Conservation (phyloP, 2,797 vertebrate species). For the Tapirus indicus region DNA sequence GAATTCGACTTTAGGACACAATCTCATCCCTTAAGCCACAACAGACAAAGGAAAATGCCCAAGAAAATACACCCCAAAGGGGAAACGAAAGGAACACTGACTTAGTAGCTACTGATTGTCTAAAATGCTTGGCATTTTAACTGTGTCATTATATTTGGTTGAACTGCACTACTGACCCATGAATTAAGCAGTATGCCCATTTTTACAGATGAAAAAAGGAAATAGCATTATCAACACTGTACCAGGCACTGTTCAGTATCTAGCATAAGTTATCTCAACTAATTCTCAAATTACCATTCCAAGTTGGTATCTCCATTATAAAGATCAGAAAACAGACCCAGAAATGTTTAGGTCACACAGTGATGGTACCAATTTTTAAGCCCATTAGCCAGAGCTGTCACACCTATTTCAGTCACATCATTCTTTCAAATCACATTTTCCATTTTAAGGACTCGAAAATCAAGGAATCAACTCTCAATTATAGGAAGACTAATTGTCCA, state of each 20-base stretch:
- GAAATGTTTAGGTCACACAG: neutral
- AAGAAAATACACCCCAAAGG: slow-evolving; percentile 16
- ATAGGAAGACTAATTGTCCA: neutral
- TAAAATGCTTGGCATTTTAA: neutral
- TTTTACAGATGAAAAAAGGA: slow-evolving; percentile 10
- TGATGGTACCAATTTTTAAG: neutral
- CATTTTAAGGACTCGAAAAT: slow-evolving; percentile 43
- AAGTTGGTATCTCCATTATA: neutral
- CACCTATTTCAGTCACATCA: neutral
- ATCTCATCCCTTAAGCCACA: slow-evolving; percentile 32
- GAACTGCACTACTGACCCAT: neutral
- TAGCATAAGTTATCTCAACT: neutral
- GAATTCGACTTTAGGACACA: neutral
- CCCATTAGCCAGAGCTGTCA: neutral
- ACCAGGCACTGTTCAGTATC: neutral
- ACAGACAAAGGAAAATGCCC: neutral
- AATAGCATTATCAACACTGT: slow-evolving; percentile 21
- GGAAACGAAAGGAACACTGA: neutral
- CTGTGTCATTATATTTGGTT: neutral
- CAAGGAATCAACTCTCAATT: slow-evolving; percentile 48
- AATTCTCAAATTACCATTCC: neutral
- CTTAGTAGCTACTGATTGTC: neutral
- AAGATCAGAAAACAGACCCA: neutral
- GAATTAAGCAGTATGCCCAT: neutral
- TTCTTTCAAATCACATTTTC: slow-evolving; percentile 42